These are phyloP conservation scores for Biston betularia DNA, from an alignment of 2,888 invertebrate species.

Conservation along the genomic window DNA sequence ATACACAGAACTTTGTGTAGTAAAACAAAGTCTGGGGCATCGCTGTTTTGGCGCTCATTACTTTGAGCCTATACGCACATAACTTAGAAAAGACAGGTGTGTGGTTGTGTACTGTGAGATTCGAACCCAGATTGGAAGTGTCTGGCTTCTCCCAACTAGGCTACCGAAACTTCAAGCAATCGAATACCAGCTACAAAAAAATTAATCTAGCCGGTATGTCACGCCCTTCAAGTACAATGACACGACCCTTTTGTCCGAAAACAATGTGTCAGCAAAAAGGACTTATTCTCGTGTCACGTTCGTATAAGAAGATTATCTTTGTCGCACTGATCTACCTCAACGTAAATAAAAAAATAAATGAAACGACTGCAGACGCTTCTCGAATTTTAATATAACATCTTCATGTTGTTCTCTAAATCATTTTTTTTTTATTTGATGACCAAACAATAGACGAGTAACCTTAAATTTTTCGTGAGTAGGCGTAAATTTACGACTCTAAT, in stretches of 20 bases:
- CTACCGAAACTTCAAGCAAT: too few relatives aligned
- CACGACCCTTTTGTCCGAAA: conserved; percentile 59
- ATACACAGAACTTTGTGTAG: too few relatives aligned
- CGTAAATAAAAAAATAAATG: conserved; percentile 66
- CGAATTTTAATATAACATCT: conserved; percentile 41
- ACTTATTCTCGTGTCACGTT: conserved; percentile 73
- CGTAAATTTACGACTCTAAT: conserved; percentile 61
- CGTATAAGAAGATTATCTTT: conserved; percentile 68
- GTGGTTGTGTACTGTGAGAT: too few relatives aligned
- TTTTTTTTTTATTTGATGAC: conserved; percentile 25
- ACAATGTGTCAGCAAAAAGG: conserved; percentile 77
- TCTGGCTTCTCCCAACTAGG: too few relatives aligned
- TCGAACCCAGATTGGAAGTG: too few relatives aligned
- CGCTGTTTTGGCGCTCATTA: too few relatives aligned
- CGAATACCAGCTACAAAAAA: conserved; percentile 24
- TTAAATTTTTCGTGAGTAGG: conserved; percentile 53
- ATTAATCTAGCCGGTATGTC: conserved; percentile 45
- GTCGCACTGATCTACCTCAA: conserved; percentile 69
- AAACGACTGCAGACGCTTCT: conserved; percentile 50
- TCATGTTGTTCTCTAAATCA: conserved; percentile 9
- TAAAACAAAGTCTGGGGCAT: too few relatives aligned
- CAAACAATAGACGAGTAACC: conserved; percentile 32
- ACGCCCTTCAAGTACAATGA: conserved; percentile 47
- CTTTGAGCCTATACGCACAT: too few relatives aligned
- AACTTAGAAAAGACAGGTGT: too few relatives aligned